These are phyloP conservation scores for Corapipo altera DNA, from an alignment of 2,113 vertebrate species.

Conservation along the genomic window DNA sequence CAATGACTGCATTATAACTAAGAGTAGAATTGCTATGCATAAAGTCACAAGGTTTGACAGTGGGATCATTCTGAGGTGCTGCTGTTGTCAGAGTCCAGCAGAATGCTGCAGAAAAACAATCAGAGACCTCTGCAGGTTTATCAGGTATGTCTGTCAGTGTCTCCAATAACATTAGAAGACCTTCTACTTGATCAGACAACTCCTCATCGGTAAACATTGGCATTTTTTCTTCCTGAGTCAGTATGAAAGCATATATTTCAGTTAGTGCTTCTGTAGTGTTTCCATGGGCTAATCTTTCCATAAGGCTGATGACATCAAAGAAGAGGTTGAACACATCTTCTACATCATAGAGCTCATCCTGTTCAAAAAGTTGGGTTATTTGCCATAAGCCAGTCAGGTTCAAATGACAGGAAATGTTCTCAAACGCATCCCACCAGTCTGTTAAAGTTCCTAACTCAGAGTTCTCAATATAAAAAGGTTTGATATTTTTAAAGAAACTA, in stretches of 20 bases:
- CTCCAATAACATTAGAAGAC: constrained; percentile 23
- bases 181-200: constrained; percentile 30
- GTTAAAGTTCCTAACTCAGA: background rate
- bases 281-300: constrained; percentile 1
- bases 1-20: background rate
- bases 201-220: constrained; percentile 48
- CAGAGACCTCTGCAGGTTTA: background rate
- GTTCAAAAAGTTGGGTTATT: constrained; percentile 38
- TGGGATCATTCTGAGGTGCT: background rate
- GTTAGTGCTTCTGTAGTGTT: constrained; percentile 56
- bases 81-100: constrained; percentile 37
- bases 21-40: background rate
- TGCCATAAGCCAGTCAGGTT: constrained; percentile 13
- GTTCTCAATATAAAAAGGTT: background rate
- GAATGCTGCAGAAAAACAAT: constrained; percentile 48
- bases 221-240: constrained; percentile 58
- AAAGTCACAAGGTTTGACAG: constrained; percentile 11
- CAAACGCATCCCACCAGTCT: constrained; percentile 44
- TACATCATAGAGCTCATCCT: background rate
- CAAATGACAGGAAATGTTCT: background rate
- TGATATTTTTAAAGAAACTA: constrained; percentile 35
- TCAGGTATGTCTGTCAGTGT: background rate
- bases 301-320: constrained; percentile 22
- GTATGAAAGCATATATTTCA: constrained; percentile 52
- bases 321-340: constrained; percentile 1